Evolutionary conservation across 2,113 vertebrate genomes (phyloP).

Genomic region (Tympanuchus pallidicinctus): DNA sequence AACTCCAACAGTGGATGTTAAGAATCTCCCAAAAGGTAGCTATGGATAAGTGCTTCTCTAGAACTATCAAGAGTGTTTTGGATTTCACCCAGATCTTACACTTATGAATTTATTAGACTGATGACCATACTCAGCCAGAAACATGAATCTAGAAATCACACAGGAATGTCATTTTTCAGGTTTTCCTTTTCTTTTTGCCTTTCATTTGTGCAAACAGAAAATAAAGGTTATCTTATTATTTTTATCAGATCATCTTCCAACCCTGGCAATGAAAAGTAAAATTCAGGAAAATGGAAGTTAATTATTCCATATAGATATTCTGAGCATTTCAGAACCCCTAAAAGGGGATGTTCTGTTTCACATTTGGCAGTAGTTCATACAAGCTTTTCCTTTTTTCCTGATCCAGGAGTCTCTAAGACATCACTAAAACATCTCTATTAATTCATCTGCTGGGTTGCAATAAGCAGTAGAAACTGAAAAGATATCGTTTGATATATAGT

Average conservation of each 20-base stretch:
- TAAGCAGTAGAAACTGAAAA: constrained; percentile 7
- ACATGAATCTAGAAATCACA: background rate
- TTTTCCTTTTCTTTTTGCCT: background rate
- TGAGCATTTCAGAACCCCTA: background rate
- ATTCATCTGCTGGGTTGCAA: background rate
- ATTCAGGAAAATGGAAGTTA: background rate
- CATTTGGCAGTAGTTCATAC: fast-evolving
- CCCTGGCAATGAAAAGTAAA: background rate
- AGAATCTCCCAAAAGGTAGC: background rate
- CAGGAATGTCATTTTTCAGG: background rate
- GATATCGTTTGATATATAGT: background rate
- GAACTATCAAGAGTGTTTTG: background rate
- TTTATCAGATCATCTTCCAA: background rate
- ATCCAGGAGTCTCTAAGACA: background rate
- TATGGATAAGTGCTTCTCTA: background rate
- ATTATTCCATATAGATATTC: background rate
- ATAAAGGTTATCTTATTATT: background rate
- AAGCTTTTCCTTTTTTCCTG: background rate
- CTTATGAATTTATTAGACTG: background rate
- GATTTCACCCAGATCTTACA: background rate
- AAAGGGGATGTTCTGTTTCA: fast-evolving
- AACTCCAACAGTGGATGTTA: fast-evolving
- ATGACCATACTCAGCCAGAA: background rate
- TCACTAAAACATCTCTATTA: background rate
- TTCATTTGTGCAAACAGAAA: background rate